phyloP scores from a whole-genome alignment of 2,113 vertebrate species.

The Zapornia atra region DNA sequence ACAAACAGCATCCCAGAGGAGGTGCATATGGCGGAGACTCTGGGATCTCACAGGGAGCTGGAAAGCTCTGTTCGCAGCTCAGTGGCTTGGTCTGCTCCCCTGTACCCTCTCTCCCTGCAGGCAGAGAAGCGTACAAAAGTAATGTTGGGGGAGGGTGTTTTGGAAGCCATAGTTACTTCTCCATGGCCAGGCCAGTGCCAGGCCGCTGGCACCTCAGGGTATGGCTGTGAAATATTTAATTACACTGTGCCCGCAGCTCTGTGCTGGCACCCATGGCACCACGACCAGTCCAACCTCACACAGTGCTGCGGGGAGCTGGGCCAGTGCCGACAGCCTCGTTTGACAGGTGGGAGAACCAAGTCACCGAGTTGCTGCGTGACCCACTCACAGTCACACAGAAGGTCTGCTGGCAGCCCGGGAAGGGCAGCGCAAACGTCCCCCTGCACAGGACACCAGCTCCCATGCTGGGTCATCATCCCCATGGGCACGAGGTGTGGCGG shows the following conservation, averaged over 20 bases:
- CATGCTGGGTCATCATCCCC: neutral
- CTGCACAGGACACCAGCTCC: neutral
- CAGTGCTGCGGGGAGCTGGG: neutral
- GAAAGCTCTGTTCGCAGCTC: neutral
- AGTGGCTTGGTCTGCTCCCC: neutral
- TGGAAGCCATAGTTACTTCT: neutral
- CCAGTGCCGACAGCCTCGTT: accelerated
- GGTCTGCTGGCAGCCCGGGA: neutral
- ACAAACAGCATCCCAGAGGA: neutral
- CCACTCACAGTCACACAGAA: neutral
- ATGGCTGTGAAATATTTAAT: neutral
- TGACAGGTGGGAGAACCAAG: neutral
- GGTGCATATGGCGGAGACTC: neutral
- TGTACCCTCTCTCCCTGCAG: neutral
- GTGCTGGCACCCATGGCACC: neutral
- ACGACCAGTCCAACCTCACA: neutral
- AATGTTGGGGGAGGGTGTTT: neutral
- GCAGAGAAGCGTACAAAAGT: neutral
- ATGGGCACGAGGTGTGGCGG: accelerated
- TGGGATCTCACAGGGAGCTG: neutral
- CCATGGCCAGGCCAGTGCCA: neutral
- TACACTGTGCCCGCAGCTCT: neutral
- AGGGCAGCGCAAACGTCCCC: neutral
- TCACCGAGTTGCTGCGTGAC: neutral
- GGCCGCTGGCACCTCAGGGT: neutral